Evolutionary conservation across 2,113 vertebrate genomes (phyloP), one percentile per base, ranked within the genome.

Genomic region (Xiphorhynchus elegans): DNA sequence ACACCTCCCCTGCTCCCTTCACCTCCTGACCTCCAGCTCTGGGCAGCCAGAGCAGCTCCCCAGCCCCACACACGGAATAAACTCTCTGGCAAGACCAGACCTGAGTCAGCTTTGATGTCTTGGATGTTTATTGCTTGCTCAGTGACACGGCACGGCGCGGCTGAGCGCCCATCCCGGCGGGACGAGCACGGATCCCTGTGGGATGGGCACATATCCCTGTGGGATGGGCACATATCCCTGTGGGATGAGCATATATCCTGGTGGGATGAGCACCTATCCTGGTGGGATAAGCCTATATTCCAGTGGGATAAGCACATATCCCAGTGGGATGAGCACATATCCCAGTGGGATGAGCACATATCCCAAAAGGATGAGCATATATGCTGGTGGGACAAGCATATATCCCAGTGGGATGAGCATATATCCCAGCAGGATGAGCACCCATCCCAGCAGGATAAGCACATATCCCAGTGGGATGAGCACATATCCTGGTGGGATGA

Each of bases 41-140:
- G 35, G 33, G 46, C 62, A 60, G 17, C 31, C 74, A 1, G 16
- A 3, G 62, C 66, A 47, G 6, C 2, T 53, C 74, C 26, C 2
- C 50, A 39, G 49, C 53, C 72, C 79, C 59, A 28, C 19, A 17
- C 0, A 6, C 42, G 9, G 18, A 89, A 56, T 8, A 21, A 86
- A 89, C 58, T n/a, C 37, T 4, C 17, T 1, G 4, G 53, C 10
- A 3, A 23, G 59, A 76, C 52, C 77, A 67, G 42, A 83, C 21
- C 7, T 11, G 42, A 66, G 69, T 42, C 69, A 79, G 84, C 60
- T 93, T 37, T 56, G 92, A 76, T 20, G 67, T 93, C 75, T 89
- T 52, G 29, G 90, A 73, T 28, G 63, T 94, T 96, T 97, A 94
- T 94, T 97, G 69, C 69, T 89, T 84, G 74, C 77, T 96, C 8